Evolutionary conservation across 2,888 invertebrate genomes (phyloP), one percentile per base, ranked within the genome.

Genomic region (Punctoribates punctum): DNA sequence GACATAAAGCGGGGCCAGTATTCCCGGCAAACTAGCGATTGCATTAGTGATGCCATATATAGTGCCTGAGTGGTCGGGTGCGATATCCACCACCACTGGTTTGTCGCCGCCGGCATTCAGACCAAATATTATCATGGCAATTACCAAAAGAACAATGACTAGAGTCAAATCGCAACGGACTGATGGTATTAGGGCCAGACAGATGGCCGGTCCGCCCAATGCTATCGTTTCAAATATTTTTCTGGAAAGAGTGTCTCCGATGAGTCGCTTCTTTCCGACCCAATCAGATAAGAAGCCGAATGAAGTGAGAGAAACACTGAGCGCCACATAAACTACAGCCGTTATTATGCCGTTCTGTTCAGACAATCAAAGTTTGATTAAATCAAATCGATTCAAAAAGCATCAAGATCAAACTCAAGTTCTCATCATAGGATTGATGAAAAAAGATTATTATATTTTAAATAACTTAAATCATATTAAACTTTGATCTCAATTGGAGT

Each of bases 31-130:
- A 57, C 77, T 77, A 20, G 79, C 79, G 11, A 80, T 42, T 9
- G 79, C 77, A 54, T 78, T 78, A 4, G 79, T 78, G 34, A 80
- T 74, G 25, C 80, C 80, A 60, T 79, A 80, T 20, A 80, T 78
- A 20, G 79, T 77, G 23, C 80, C 80, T 54, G 57, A 46, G 76
- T 78, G 77, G 60, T 79, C 79, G n/a, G 80, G 81, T 1, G 80
- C 80, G 25, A 81, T 78, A 65, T 81, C 81, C 13, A 80, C 79
- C 13, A 80, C 79, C 13, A 79, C 78, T 0, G 80, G 79, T 13
- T 80, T 78, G 34, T 80, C 80, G n/a, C 81, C 81, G 23, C 81
- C 80, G 13, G 78, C 79, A 15, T 93, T 92, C 81, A 91, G 92
- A 1, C 80, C 80, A 65, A 79, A 80, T 73, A 79, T 78, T 25